Conservation (phyloP, 2,113 vertebrate genomes). For the Calidris pugnax region DNA sequence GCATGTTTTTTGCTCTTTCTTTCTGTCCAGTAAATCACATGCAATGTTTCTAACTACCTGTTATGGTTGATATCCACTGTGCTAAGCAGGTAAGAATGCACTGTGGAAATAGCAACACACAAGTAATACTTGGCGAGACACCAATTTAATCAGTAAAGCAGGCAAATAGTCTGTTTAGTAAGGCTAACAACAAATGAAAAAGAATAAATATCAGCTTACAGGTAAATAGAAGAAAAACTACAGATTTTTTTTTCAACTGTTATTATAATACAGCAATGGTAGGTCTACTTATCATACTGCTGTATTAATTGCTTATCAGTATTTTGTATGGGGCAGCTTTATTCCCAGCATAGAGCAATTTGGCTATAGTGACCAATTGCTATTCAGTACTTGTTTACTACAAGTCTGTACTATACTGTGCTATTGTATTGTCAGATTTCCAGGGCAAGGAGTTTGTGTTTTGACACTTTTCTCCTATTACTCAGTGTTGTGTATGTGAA, state of each 20-base stretch:
- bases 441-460: not conserved
- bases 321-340: not conserved
- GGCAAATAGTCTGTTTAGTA: not conserved
- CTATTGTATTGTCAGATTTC: not conserved
- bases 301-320: not conserved
- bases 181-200: not conserved
- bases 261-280: not conserved
- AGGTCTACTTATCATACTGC: not conserved
- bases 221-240: not conserved
- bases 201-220: not conserved
- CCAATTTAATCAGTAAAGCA: not conserved
- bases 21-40: not conserved
- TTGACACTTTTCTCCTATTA: not conserved
- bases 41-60: not conserved
- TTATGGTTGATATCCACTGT: not conserved
- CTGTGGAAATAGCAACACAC: not conserved
- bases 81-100: not conserved
- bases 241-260: not conserved
- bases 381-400: not conserved
- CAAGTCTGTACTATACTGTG: not conserved
- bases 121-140: not conserved
- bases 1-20: not conserved
- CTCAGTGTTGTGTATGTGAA: not conserved
- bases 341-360: not conserved
- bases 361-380: not conserved